Evolutionary conservation across 2,113 vertebrate species (phyloP).

Genomic region (Thalassoma bifasciatum): DNA sequence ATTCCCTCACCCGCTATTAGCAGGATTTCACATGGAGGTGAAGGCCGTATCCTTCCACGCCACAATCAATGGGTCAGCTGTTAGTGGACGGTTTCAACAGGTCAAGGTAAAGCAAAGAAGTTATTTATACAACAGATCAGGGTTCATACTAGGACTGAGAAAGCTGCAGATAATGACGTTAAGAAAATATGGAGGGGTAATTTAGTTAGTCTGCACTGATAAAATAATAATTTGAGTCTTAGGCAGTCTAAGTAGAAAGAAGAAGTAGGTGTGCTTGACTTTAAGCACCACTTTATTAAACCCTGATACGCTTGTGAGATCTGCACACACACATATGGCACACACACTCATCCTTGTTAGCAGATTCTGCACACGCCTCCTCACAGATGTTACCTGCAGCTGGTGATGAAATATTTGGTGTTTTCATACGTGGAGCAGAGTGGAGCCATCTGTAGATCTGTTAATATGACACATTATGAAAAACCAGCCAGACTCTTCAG

Average conservation of each 20-base stretch:
- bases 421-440: background rate
- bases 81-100: conserved; percentile 2
- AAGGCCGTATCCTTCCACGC: conserved; percentile 35
- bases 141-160: background rate
- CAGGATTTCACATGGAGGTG: conserved; percentile 40
- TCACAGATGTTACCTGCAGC: conserved; percentile 20
- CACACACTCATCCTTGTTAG: background rate
- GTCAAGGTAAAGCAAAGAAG: background rate
- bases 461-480: conserved; percentile 13
- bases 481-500: background rate
- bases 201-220: too few species aligned
- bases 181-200: too few species aligned
- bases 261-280: too few species aligned
- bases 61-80: conserved; percentile 37
- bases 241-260: too few species aligned
- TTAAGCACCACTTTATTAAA: too few species aligned
- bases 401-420: conserved; percentile 8
- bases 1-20: conserved; percentile 41
- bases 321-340: background rate
- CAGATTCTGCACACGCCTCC: background rate
- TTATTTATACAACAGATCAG: too few species aligned
- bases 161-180: background rate
- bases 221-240: too few species aligned
- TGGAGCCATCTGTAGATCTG: conserved; percentile 30
- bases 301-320: too few species aligned